A percentile compares a stretch with the other conserved stretches of the same genome.
Evolutionary conservation across 2,888 invertebrate genomes (phyloP).

Genomic region (Agriopis leucophaearia): DNA sequence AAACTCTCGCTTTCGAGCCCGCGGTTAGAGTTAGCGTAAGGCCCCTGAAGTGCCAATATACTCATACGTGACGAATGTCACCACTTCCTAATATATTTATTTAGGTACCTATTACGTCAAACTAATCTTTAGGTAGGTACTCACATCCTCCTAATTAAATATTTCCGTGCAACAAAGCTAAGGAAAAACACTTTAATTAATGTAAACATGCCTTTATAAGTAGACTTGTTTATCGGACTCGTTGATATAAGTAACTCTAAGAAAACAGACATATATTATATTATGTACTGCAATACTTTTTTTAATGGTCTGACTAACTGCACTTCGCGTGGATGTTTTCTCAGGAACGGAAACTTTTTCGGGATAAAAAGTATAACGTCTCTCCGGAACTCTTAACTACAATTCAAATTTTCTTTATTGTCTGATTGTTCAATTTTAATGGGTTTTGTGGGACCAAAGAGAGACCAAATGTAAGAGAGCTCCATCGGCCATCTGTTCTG

Average conservation of each 20-base stretch:
- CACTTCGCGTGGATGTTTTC: too few relatives aligned
- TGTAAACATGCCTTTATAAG: constrained; percentile 29
- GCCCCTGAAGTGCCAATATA: neutral
- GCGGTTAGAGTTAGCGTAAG: too few relatives aligned
- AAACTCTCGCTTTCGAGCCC: too few relatives aligned
- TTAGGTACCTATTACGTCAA: too few relatives aligned
- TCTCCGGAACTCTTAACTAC: too few relatives aligned
- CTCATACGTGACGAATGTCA: neutral
- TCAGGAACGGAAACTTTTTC: too few relatives aligned
- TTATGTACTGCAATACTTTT: neutral
- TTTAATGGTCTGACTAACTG: neutral
- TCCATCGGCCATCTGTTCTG: too few relatives aligned
- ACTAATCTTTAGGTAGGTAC: constrained; percentile 6
- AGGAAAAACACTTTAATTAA: constrained; percentile 47
- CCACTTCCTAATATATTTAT: neutral
- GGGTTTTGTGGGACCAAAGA: too few relatives aligned
- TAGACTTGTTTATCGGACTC: constrained; percentile 25
- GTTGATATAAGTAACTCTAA: constrained; percentile 19
- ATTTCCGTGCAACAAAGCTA: constrained; percentile 25
- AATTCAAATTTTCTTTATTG: too few relatives aligned
- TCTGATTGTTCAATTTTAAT: too few relatives aligned
- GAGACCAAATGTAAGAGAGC: too few relatives aligned
- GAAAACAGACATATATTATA: constrained; percentile 26
- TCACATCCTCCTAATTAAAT: constrained; percentile 21
- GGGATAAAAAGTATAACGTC: too few relatives aligned